phyloP scores from a whole-genome alignment of 2,888 invertebrate species.

The Cacoxenus indagator region DNA sequence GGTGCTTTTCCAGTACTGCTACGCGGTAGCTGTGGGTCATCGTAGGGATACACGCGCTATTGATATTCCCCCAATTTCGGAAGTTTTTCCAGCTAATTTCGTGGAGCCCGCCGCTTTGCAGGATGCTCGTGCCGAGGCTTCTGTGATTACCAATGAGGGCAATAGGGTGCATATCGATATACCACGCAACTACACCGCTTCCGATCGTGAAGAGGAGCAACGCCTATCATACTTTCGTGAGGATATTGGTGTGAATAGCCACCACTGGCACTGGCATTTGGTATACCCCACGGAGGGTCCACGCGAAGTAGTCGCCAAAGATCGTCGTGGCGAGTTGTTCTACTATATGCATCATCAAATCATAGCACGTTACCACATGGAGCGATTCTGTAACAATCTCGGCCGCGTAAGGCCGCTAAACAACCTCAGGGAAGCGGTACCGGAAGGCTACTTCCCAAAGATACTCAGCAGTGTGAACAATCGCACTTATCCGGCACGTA shows the following conservation, averaged over 20 bases:
- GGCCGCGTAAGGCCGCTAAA: slow-evolving; percentile 76
- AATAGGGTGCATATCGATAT: slow-evolving; percentile 76
- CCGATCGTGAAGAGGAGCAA: slow-evolving; percentile 82
- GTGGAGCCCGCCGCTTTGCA: slow-evolving; percentile 81
- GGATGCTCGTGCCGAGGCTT: slow-evolving; percentile 79
- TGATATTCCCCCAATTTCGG: slow-evolving; percentile 82
- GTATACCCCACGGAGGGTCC: slow-evolving; percentile 83
- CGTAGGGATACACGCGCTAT: slow-evolving; percentile 69
- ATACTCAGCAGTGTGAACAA: slow-evolving; percentile 78
- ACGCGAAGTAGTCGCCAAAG: slow-evolving; percentile 77
- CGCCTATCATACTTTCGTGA: slow-evolving; percentile 87
- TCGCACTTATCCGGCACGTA: slow-evolving; percentile 81
- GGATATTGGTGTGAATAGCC: slow-evolving; percentile 87
- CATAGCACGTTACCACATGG: slow-evolving; percentile 79
- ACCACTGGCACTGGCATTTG: slow-evolving; percentile 94
- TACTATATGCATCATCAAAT: slow-evolving; percentile 81
- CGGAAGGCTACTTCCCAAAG: slow-evolving; percentile 87
- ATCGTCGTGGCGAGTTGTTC: slow-evolving; percentile 81
- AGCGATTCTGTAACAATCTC: slow-evolving; percentile 81
- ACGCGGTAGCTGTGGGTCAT: slow-evolving; percentile 83
- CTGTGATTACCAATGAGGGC: slow-evolving; percentile 72
- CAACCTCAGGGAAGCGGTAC: slow-evolving; percentile 79
- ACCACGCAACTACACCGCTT: slow-evolving; percentile 82
- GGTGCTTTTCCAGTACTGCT: slow-evolving; percentile 84
- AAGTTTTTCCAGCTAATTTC: slow-evolving; percentile 87